Evolutionary conservation across 2,113 vertebrate genomes (phyloP), one percentile per base, ranked within the genome.

Genomic region (Chauna torquata): DNA sequence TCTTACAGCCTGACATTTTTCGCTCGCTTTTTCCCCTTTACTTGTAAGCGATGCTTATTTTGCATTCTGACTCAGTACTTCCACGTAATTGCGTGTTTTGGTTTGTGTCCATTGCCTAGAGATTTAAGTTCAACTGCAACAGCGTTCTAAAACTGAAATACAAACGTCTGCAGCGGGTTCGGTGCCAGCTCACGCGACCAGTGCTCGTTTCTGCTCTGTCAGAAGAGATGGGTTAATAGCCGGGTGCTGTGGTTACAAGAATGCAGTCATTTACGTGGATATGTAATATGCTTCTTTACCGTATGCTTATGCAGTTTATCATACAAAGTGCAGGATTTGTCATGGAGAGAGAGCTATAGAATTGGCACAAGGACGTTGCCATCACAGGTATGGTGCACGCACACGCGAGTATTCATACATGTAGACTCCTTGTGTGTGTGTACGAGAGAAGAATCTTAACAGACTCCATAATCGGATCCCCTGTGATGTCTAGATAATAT

Each of bases 371-470:
- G 74, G 77, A 42, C 27, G 20, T n/a, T 66, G 69, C 55, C 4
- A 1, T 68, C 1, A 8, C 3, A 30, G n/a, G 19, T 52, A 3
- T 13, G 30, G 28, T 44, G 12, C 44, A 12, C 38, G 36, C 10
- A 61, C 25, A 4, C 0, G 1, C 0, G 0, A 28, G 13, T 24
- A 14, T 27, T 84, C n/a, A 17, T 16, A 11, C 10, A 5, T 4
- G 42, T 71, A 14, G 25, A 12, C 8, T 72, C 8, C 15, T 8
- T 32, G 36, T 71, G 14, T 36, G 7, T 49, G 50, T 24, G 13
- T 71, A 12, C 28, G 55, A 58, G 44, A 49, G 59, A 59, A 68
- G 47, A 59, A 23, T 70, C 30, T 12, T 6, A 40, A 66, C 27
- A 44, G 9, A 27, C 74, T 44, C 55, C 23, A 11, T 40, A 25